phyloP scores from a whole-genome alignment of 2,888 invertebrate genomes.

The Phyto melanocephala region DNA sequence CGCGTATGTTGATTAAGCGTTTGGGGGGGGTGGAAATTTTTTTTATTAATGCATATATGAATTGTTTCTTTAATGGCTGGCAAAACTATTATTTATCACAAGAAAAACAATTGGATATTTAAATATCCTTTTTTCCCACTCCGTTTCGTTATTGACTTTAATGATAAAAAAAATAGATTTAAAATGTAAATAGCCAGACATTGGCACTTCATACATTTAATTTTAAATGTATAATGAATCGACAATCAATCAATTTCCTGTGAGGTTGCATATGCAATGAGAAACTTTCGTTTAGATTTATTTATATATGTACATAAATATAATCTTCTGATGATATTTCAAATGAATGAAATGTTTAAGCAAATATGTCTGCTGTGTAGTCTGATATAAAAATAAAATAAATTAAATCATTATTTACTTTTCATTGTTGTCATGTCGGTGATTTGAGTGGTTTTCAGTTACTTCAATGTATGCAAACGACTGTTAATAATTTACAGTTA shows the following conservation, averaged over 20 bases:
- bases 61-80: too few species aligned
- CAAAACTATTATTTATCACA: too few species aligned
- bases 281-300: not conserved
- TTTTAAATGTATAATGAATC: not conserved
- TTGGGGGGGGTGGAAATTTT: too few species aligned
- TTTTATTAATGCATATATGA: too few species aligned
- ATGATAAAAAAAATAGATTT: too few species aligned
- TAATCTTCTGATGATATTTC: not conserved
- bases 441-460: not conserved
- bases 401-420: not conserved
- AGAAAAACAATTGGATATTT: too few species aligned
- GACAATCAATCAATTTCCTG: not conserved
- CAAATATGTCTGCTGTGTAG: not conserved
- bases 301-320: too few species aligned
- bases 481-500: not conserved
- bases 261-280: not conserved
- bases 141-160: too few species aligned
- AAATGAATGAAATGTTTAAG: not conserved
- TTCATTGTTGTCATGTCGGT: not conserved
- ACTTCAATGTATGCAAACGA: not conserved
- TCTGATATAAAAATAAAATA: not conserved
- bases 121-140: too few species aligned
- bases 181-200: too few species aligned
- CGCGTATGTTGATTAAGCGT: too few species aligned
- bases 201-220: not conserved